Base-by-base conservation (phyloP, 2,113 vertebrate species). In the Barbus barbus region DNA sequence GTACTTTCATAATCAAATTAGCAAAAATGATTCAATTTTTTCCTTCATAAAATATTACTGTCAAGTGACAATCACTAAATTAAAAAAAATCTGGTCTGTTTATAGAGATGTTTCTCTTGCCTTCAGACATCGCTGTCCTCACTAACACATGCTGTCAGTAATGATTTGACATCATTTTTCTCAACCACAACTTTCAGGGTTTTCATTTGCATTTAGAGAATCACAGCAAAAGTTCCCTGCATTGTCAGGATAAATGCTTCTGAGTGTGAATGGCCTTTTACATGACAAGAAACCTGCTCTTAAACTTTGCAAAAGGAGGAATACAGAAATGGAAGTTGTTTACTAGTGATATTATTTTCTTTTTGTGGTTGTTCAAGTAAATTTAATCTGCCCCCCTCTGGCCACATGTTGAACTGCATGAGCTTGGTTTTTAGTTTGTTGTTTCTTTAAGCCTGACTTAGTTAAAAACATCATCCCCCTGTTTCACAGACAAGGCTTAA, bases 21-120 rank as follows among this genome's bases (percentile, higher is more conserved):
- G 36, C 69, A 44, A 72, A 12, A 13, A 14, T 41, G 14, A 71
- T 72, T 24, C 1, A 2, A 60, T 9, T 18, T n/a, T 33, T 58
- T 60, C 28, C 31, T 77, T 58, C 11, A 11, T 12, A 58, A 38
- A 51, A 33, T 36, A 33, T 77, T 77, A 24, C 14, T 22, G 8
- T 69, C 20, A 9, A 24, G 26, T 44, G 38, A 26, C 41, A 9
- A 16, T 28, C 7, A 18, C 36, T 63, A 24, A 81, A n/a, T 31
- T 31, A 67, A 38, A 38, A 9, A 53, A 67, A 36, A 33, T 3
- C 78, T 33, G 78, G 51, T n/a, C 26, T 61, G 41, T 48, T 61
- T 38, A 75, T 72, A 61, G 18, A 24, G 22, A 58, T 31, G 14
- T 28, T 82, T 58, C 51, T 78, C 75, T 78, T 60, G 63, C 33